Evolutionary conservation across 2,888 invertebrate species (phyloP).

Genomic region (Hipparchia semele): DNA sequence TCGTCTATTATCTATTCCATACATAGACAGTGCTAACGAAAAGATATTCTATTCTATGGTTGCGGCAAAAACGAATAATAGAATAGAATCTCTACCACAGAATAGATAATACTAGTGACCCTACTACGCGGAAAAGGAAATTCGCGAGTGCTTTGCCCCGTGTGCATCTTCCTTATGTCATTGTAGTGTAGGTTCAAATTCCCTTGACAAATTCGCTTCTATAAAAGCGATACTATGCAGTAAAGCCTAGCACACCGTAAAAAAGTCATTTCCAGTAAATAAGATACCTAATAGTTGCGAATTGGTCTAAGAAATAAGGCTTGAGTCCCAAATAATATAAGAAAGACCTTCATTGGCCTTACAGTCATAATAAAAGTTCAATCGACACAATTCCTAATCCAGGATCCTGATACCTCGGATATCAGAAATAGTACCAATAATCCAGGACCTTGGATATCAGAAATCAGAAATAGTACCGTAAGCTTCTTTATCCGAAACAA

Average conservation of each 20-base stretch:
- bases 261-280: background rate
- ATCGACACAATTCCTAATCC: background rate
- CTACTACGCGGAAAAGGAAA: no score
- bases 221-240: no score
- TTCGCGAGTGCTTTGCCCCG: no score
- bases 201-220: no score
- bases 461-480: background rate
- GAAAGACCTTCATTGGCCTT: background rate
- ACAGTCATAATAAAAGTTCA: background rate
- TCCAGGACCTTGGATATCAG: background rate
- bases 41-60: no score
- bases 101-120: no score
- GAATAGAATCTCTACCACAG: no score
- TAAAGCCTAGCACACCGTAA: background rate
- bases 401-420: background rate
- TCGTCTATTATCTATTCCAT: no score
- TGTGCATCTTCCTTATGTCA: no score
- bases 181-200: no score
- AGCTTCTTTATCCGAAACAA: conserved; percentile 8
- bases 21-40: no score
- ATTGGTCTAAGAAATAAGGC: background rate
- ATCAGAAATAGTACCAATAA: background rate
- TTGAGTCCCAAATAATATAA: background rate
- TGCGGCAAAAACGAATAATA: no score
- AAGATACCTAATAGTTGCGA: background rate